Base-by-base conservation (phyloP, 1,140 invertebrate genomes). In the Holcopasites calliopsidis region DNA sequence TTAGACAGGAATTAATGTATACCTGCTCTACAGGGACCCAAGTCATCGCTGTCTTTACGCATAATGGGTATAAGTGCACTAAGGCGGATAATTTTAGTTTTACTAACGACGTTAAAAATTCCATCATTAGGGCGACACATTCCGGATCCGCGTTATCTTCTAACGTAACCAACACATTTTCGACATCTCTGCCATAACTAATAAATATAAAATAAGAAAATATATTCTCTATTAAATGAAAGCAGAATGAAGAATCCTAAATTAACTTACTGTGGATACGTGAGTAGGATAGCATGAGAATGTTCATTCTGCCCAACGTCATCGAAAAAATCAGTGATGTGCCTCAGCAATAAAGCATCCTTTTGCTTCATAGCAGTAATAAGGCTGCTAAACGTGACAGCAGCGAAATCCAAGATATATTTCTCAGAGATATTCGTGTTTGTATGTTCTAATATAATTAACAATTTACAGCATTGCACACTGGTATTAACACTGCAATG, bases 321-420 rank as follows among this genome's bases (percentile, higher is more conserved):
- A 18, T 92, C 86, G 76, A 93, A 94, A 85, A 94, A 94, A 57
- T 93, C 92, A 23, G 93, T 90, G 18, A 93, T 90, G 49, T 93
- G 93, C 68, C 91, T 85, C 21, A 94, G 65, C 13, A 93, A 79
- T 33, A 92, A 77, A 18, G 90, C 68, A 81, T 94, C 92, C 52
- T 89, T 88, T 28, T 86, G 84, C 68, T 86, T 89, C 68, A 93
- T 90, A 11, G 92, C 92, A 58, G 91, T 88, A 21, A 86, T 85
- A 2, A 93, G 86, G 61, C 88, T 92, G 6, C 84, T 88, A 79
- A 93, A 93, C 0, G 92, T 92, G 18, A 92, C 79, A 42, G 88
- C 81, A 0, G 92, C 89, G 72, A 93, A 92, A 73, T 93, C 91
- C 38, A 92, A 64, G 38, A 93, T 89, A 73, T 92, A 88, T 50